Percentiles rank a stretch among this genome's conserved stretches.
phyloP scores from a whole-genome alignment of 2,113 vertebrate species.

The Fregetta grallaria region DNA sequence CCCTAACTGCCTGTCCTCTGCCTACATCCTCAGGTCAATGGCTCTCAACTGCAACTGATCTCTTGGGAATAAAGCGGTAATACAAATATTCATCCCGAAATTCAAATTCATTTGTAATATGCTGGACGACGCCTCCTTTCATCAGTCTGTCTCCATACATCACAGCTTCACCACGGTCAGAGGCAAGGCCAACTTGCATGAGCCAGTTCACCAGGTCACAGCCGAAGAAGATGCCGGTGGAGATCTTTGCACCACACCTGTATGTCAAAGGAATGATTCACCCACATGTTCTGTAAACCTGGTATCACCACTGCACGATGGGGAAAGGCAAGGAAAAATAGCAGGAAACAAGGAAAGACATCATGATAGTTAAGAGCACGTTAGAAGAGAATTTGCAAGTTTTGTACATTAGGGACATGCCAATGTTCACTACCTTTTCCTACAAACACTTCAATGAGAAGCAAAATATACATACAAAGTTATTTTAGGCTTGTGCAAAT shows the following conservation, averaged over 20 bases:
- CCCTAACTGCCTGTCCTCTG: neutral
- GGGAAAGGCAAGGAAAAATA: constrained; percentile 66
- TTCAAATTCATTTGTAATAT: constrained; percentile 82
- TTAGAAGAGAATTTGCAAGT: constrained; percentile 56
- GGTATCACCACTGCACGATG: constrained; percentile 81
- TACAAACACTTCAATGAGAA: neutral
- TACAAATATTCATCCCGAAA: constrained; percentile 87
- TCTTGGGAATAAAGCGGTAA: constrained; percentile 81
- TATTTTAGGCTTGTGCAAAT: neutral
- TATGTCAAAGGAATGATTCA: constrained; percentile 83
- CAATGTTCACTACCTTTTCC: neutral
- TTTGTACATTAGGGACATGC: constrained; percentile 43
- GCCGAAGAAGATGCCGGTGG: constrained; percentile 86
- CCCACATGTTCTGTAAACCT: constrained; percentile 82
- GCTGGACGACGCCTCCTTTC: constrained; percentile 85
- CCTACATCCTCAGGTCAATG: neutral
- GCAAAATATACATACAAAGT: neutral
- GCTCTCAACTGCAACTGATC: neutral
- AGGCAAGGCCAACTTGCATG: constrained; percentile 86
- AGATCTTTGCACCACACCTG: constrained; percentile 82
- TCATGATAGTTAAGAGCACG: constrained; percentile 66
- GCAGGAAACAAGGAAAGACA: constrained; percentile 74
- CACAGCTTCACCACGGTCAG: constrained; percentile 86
- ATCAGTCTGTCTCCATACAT: constrained; percentile 85
- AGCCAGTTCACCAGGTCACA: constrained; percentile 95